phyloP scores from a whole-genome alignment of 2,113 vertebrate species.

The Tragulus kanchil region DNA sequence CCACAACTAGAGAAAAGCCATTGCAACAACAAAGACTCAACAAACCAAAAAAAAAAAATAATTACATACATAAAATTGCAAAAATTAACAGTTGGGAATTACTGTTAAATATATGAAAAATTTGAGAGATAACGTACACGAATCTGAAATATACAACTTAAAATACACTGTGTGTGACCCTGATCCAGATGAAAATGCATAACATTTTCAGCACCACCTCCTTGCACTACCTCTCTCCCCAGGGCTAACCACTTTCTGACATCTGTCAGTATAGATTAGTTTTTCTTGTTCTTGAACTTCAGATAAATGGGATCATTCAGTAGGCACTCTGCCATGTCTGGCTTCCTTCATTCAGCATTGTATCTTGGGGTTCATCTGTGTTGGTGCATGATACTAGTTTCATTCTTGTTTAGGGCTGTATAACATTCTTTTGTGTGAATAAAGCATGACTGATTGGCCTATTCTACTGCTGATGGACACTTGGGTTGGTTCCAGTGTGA shows the following conservation, averaged over 20 bases:
- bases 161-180: background rate
- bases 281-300: background rate
- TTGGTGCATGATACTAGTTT: background rate
- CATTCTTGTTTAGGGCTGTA: background rate
- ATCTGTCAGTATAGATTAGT: background rate
- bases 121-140: background rate
- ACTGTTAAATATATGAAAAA: background rate
- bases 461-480: background rate
- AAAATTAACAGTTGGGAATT: background rate
- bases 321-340: background rate
- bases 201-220: background rate
- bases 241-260: background rate
- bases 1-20: background rate
- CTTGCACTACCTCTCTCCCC: background rate
- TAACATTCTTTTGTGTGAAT: slow-evolving; percentile 4
- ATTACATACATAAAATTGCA: background rate
- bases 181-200: background rate
- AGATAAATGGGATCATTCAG: background rate
- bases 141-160: background rate
- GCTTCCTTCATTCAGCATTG: background rate
- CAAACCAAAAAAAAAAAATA: background rate
- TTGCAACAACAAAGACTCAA: background rate
- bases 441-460: background rate
- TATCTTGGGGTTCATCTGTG: background rate
- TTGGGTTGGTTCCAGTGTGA: background rate